Evolutionary conservation across 2,797 vertebrate species (phyloP), one percentile per base, ranked within the genome.

Genomic region (Scarus forsteni): DNA sequence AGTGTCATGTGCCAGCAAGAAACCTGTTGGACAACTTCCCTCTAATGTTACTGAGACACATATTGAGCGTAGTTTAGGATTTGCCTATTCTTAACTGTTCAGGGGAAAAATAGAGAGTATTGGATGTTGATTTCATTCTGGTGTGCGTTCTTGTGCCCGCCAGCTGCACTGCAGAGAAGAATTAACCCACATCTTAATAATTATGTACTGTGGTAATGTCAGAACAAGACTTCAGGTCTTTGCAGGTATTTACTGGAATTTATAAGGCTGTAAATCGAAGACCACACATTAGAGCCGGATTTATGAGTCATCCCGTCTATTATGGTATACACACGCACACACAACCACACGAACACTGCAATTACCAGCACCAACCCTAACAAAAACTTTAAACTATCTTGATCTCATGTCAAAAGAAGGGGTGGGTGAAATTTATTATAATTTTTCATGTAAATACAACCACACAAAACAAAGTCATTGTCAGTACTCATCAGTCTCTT

Each of bases 21-120:
- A 92, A 90, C 86, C 73, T 77, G 85, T 83, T 66, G 39, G 16
- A 79, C 84, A 13, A 7, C 87, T 69, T 80, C 10, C n/a, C 16
- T 42, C 40, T 49, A 48, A 72, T 80, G 66, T 78, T 49, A 72
- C 14, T 77, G 58, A 60, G 54, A 84, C 55, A 58, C 69, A 67
- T 57, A 70, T 64, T 13, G 8, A 77, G 67, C 12, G 8, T 70
- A 60, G 19, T 40, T 66, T 14, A 55, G 13, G 59, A 82, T 80
- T 60, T 68, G 36, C 15, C 34, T 59, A 63, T 66, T 71, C 59
- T 75, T 70, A 77, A 67, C 51, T 52, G 53, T 51, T 66, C 69
- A 35, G 16, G 66, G 69, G 5, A 66, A 80, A 80, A 82, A 27
- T 54, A 48, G 7, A 12, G 36, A 56, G 54, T 58, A 11, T 75